These are phyloP conservation scores for Pocillopora grandis DNA, from an alignment of 92 coral and sea anemone species.

Conservation along the genomic window DNA sequence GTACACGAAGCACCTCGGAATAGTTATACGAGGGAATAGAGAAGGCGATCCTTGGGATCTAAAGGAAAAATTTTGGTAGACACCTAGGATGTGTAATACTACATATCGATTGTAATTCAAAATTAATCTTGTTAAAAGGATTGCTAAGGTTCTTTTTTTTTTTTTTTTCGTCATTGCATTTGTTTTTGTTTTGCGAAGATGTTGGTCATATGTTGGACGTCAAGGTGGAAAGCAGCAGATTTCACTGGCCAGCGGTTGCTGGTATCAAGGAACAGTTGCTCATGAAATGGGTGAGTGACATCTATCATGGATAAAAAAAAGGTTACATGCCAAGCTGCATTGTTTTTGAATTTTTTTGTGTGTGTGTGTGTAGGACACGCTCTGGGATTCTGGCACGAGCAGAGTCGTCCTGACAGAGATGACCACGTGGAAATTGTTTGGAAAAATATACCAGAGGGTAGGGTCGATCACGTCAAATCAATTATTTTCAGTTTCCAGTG, in stretches of 20 bases:
- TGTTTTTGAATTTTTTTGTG: neutral
- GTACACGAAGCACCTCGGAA: neutral
- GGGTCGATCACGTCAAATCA: neutral
- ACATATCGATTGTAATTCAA: too few relatives aligned
- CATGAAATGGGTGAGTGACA: constrained; percentile 83
- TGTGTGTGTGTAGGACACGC: constrained; percentile 70
- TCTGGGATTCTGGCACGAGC: constrained; percentile 96
- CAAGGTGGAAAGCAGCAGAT: constrained; percentile 87
- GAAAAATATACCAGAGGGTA: constrained; percentile 86
- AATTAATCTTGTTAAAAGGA: too few relatives aligned
- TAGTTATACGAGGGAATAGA: too few relatives aligned
- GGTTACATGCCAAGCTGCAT: too few relatives aligned
- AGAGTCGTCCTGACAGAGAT: constrained; percentile 95
- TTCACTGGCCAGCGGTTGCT: constrained; percentile 76
- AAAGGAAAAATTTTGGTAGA: too few relatives aligned
- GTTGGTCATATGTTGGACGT: constrained; percentile 77
- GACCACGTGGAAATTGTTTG: constrained; percentile 75
- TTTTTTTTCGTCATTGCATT: too few relatives aligned
- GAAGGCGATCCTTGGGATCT: too few relatives aligned
- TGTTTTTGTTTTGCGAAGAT: neutral
- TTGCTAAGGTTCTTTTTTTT: too few relatives aligned
- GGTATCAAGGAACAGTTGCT: constrained; percentile 78
- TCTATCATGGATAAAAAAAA: too few relatives aligned
- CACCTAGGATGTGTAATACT: too few relatives aligned
- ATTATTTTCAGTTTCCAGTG: too few relatives aligned